phyloP scores from a whole-genome alignment of 2,797 vertebrate species.

The Catamblyrhynchus diadema region DNA sequence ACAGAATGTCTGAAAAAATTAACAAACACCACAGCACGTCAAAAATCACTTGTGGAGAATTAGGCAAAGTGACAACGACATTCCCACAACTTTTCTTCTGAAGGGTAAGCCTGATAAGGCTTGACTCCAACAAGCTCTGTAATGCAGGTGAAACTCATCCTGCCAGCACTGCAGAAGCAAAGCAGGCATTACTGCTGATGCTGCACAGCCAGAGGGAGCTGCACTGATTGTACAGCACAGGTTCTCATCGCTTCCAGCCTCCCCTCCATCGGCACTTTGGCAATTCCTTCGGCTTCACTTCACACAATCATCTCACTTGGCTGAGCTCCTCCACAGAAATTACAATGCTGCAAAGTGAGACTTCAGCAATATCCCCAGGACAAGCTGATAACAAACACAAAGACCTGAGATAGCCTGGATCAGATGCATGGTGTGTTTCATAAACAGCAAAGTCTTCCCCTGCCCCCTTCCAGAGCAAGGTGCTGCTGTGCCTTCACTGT shows the following conservation, averaged over 20 bases:
- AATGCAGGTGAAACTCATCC: background rate
- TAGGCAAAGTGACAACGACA: background rate
- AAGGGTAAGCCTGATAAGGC: background rate
- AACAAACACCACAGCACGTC: background rate
- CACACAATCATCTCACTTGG: background rate
- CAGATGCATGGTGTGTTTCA: background rate
- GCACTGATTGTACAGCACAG: background rate
- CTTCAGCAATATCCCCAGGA: background rate
- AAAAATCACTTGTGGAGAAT: background rate
- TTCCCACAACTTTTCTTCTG: background rate
- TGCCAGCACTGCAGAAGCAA: background rate
- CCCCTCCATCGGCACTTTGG: background rate
- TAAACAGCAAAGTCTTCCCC: background rate
- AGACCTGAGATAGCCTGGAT: background rate
- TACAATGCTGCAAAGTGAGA: background rate
- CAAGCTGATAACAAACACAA: background rate
- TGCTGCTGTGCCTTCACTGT: background rate
- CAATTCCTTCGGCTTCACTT: background rate
- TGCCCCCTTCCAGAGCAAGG: background rate
- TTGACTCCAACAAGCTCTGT: background rate
- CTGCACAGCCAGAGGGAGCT: background rate
- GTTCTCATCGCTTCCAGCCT: background rate
- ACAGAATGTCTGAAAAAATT: background rate
- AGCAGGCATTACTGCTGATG: constrained; percentile 1
- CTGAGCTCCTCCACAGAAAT: background rate